These are phyloP conservation scores for Calidris pygmaea DNA, from an alignment of 2,113 vertebrate genomes.

Conservation along the genomic window DNA sequence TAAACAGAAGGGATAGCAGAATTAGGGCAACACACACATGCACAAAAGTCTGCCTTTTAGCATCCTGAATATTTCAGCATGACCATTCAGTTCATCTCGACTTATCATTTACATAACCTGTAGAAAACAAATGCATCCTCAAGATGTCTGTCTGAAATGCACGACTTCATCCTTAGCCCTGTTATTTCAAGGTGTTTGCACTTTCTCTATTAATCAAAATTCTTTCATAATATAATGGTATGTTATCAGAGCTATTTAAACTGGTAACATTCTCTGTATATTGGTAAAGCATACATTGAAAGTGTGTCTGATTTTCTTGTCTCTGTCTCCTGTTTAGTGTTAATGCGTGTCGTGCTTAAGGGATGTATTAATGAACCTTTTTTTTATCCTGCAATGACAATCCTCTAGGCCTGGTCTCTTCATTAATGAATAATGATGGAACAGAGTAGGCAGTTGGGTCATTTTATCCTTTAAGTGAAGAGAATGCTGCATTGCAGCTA, in stretches of 20 bases:
- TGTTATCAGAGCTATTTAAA: background rate
- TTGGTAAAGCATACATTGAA: background rate
- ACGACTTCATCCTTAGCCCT: background rate
- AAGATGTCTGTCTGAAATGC: background rate
- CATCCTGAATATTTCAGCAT: background rate
- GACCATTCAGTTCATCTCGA: background rate
- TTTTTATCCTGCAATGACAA: constrained; percentile 1
- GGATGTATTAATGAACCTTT: constrained; percentile 26
- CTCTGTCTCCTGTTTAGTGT: background rate
- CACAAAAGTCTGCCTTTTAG: background rate
- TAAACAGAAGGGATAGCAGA: background rate
- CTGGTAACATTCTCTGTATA: background rate
- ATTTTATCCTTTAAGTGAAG: constrained; percentile 35
- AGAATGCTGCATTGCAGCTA: constrained; percentile 65
- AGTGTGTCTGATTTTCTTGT: background rate
- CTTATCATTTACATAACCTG: background rate
- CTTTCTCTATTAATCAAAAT: background rate
- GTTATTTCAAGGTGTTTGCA: background rate
- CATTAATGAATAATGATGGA: constrained; percentile 67
- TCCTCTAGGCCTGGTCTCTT: constrained; percentile 27
- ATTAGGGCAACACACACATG: background rate
- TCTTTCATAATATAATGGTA: background rate
- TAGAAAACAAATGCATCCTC: background rate
- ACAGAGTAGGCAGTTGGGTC: constrained; percentile 54
- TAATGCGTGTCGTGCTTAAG: constrained; percentile 8